These are phyloP conservation scores for Clarias magur DNA, from an alignment of 2,113 vertebrate genomes.

Conservation along the genomic window DNA sequence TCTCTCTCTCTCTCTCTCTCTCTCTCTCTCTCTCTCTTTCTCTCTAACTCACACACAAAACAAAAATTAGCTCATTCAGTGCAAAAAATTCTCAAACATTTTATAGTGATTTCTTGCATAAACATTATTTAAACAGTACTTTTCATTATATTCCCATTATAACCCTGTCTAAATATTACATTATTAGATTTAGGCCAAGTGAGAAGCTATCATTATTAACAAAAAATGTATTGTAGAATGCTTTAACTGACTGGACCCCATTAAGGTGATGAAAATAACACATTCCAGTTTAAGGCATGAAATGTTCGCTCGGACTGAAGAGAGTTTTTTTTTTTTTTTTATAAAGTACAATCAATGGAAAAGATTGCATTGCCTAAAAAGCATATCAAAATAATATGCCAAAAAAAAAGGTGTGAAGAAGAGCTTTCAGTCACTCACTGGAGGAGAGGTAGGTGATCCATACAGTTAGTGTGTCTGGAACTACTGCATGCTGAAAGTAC, in stretches of 20 bases:
- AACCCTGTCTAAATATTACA: neutral
- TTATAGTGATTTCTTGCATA: neutral
- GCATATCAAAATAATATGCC: neutral
- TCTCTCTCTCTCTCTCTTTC: too few relatives aligned
- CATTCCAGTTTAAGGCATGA: neutral
- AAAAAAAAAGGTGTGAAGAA: neutral
- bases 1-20: too few relatives aligned
- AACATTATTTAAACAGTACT: neutral
- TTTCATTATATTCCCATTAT: neutral
- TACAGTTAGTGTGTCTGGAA: constrained; percentile 80
- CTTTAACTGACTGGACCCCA: neutral
- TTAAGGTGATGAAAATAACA: neutral
- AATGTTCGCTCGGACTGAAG: neutral
- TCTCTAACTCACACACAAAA: too few relatives aligned
- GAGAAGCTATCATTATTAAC: neutral
- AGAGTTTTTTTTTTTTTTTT: neutral
- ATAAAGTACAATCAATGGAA: neutral
- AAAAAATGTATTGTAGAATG: neutral
- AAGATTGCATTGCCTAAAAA: neutral
- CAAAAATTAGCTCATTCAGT: neutral
- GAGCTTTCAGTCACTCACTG: constrained; percentile 50
- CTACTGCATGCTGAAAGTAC: constrained; percentile 79
- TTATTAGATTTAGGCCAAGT: neutral
- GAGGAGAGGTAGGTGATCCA: constrained; percentile 92
- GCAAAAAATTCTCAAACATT: neutral